Percentiles rank a stretch among this genome's conserved stretches.
These are phyloP conservation scores for Spilogale gracilis DNA, from an alignment of 2,113 vertebrate genomes.

Conservation along the genomic window DNA sequence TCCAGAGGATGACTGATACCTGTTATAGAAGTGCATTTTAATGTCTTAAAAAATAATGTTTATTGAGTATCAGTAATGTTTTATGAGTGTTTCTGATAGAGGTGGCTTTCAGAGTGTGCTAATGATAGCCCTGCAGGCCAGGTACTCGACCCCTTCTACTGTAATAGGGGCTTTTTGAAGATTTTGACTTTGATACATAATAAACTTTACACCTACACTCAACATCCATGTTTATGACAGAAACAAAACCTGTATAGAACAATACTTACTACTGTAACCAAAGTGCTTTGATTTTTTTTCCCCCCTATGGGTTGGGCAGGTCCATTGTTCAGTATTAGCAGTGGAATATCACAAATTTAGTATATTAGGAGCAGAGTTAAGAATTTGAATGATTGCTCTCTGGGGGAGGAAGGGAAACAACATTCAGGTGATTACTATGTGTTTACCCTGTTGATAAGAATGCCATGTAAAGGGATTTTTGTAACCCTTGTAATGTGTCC, in stretches of 20 bases:
- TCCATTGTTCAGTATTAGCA: not conserved
- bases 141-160: not conserved
- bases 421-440: not conserved
- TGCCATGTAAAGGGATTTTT: not conserved
- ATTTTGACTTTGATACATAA: not conserved
- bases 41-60: not conserved
- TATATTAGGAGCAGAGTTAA: not conserved
- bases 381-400: not conserved
- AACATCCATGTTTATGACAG: not conserved
- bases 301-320: not conserved
- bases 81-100: conserved; percentile 11
- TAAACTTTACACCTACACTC: not conserved
- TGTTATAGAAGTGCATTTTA: not conserved
- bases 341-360: not conserved
- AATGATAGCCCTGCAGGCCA: not conserved
- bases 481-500: not conserved
- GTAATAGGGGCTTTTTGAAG: not conserved
- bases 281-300: not conserved
- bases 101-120: not conserved
- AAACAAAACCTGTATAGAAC: not conserved
- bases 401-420: not conserved
- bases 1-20: not conserved
- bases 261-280: not conserved
- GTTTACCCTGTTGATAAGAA: not conserved
- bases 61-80: not conserved